Evolutionary conservation across 2,888 invertebrate genomes (phyloP).

Genomic region (Neoascia interrupta): DNA sequence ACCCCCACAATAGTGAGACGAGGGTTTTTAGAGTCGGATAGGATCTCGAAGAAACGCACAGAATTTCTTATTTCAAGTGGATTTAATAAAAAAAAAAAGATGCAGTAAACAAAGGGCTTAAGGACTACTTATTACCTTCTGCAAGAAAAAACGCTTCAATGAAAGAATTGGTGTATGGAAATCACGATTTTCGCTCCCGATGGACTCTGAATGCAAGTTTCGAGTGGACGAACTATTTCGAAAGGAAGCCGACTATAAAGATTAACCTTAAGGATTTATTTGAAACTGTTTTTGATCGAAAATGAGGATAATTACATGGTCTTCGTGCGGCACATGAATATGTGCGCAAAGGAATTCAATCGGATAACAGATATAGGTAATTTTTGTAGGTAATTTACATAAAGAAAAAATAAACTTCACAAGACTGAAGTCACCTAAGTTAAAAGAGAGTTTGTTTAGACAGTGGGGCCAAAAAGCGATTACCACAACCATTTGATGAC

Average conservation of each 20-base stretch:
- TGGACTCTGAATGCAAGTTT: constrained; percentile 10
- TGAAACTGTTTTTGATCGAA: constrained; percentile 16
- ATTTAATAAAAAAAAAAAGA: constrained; percentile 28
- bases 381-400: too few relatives aligned
- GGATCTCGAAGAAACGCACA: constrained; percentile 27
- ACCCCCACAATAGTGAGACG: constrained; percentile 16
- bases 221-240: constrained; percentile 1
- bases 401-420: too few relatives aligned
- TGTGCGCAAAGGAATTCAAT: too few relatives aligned
- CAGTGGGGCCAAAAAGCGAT: too few relatives aligned
- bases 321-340: too few relatives aligned
- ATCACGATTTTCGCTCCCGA: constrained; percentile 45
- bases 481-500: too few relatives aligned
- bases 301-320: constrained; percentile 25
- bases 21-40: constrained; percentile 23
- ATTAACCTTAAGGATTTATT: constrained; percentile 6
- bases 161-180: constrained; percentile 23
- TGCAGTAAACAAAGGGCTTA: constrained; percentile 45
- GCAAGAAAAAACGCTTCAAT: constrained; percentile 8
- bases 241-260: constrained; percentile 25
- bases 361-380: too few relatives aligned
- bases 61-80: constrained; percentile 56
- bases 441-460: too few relatives aligned
- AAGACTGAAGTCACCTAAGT: too few relatives aligned
- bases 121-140: constrained; percentile 43